phyloP scores from a whole-genome alignment of 2,888 invertebrate genomes.

The Pammene aurita region DNA sequence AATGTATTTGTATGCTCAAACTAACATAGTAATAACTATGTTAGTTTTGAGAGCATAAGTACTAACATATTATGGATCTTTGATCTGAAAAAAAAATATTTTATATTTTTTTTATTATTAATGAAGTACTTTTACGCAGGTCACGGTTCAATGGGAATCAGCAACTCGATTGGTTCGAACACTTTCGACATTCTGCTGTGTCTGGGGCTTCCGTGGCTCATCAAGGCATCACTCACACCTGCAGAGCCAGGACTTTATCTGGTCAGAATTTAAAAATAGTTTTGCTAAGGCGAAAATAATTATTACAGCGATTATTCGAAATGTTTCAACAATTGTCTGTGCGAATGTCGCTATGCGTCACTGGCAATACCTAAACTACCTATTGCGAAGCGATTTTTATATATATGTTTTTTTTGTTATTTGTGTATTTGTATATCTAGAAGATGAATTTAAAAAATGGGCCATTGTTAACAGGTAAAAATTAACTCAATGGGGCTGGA shows the following conservation, averaged over 20 bases:
- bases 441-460: conserved; percentile 42
- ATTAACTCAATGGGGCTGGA: conserved; percentile 96
- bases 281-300: conserved; percentile 16
- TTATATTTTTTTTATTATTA: too few relatives aligned
- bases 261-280: conserved; percentile 72
- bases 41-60: too few relatives aligned
- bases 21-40: too few relatives aligned
- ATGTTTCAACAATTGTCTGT: conserved; percentile 4
- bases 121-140: conserved; percentile 74
- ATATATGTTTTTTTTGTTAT: not conserved
- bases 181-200: conserved; percentile 95
- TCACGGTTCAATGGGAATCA: conserved; percentile 95
- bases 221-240: conserved; percentile 92
- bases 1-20: too few relatives aligned
- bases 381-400: conserved; percentile 43
- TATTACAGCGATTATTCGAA: conserved; percentile 9
- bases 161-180: conserved; percentile 95
- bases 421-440: conserved; percentile 42
- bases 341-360: conserved; percentile 35
- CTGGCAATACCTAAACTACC: not conserved
- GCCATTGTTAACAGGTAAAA: conserved; percentile 83
- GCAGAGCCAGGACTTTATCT: conserved; percentile 90
- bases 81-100: too few relatives aligned
- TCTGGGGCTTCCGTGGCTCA: conserved; percentile 93
- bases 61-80: too few relatives aligned